Conservation (phyloP, 2,797 vertebrate species). For the Artibeus jamaicensis region DNA sequence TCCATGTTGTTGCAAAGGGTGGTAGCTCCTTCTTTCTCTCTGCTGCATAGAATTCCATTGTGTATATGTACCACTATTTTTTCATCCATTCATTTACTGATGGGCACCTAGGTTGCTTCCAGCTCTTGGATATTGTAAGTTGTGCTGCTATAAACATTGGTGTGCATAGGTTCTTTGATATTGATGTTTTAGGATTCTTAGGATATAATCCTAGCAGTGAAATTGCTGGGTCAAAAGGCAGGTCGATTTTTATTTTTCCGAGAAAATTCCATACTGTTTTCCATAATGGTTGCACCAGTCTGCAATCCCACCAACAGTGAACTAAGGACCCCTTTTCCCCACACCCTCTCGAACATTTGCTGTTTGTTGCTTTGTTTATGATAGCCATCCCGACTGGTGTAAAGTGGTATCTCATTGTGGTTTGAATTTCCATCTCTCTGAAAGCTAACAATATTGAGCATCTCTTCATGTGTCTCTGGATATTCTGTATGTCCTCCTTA, state of each 20-base stretch:
- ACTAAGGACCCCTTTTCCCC: not conserved
- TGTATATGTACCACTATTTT: too few species aligned
- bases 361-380: not conserved
- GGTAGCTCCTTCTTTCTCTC: too few species aligned
- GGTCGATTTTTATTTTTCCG: not conserved
- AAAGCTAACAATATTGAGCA: too few species aligned
- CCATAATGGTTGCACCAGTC: not conserved
- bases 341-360: not conserved
- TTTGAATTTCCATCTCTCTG: too few species aligned
- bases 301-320: not conserved
- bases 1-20: too few species aligned
- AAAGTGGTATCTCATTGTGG: not conserved
- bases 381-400: not conserved
- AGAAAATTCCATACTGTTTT: not conserved
- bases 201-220: not conserved
- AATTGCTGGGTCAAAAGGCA: not conserved
- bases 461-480: too few species aligned
- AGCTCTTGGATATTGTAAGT: too few species aligned
- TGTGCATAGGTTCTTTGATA: not conserved
- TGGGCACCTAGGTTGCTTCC: too few species aligned
- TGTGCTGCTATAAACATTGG: not conserved
- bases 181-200: not conserved
- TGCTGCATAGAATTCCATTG: too few species aligned
- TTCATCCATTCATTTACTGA: too few species aligned
- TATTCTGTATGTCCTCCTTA: too few species aligned